Conservation (phyloP, 1,140 invertebrate genomes). For the Nixonia krombeini region DNA sequence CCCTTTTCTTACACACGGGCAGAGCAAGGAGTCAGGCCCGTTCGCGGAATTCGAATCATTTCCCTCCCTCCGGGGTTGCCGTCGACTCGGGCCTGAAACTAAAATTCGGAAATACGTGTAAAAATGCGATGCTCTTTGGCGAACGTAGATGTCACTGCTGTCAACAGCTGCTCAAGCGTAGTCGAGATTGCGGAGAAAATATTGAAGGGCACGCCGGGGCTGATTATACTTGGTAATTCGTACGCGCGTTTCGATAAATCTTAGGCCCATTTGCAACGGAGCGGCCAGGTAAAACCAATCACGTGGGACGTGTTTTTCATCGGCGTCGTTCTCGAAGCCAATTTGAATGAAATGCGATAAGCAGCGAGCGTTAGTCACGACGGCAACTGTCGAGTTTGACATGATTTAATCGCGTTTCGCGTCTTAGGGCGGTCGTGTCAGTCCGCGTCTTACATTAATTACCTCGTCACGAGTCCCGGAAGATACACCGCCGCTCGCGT, state of each 20-base stretch:
- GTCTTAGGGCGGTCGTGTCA: constrained; percentile 11
- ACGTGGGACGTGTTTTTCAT: not conserved
- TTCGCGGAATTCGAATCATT: constrained; percentile 52
- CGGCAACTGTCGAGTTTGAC: not conserved
- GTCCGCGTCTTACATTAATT: constrained; percentile 10
- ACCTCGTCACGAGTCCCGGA: too few relatives aligned
- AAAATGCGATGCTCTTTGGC: too few relatives aligned
- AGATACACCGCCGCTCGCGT: not conserved
- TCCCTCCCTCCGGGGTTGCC: constrained; percentile 5
- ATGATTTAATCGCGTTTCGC: constrained; percentile 16
- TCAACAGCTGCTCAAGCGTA: too few relatives aligned
- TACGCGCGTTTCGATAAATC: too few relatives aligned
- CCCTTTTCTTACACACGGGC: constrained; percentile 58
- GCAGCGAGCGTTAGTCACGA: constrained; percentile 17
- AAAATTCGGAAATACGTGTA: too few relatives aligned
- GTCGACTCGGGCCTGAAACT: not conserved
- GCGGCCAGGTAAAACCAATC: too few relatives aligned
- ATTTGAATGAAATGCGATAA: constrained; percentile 11
- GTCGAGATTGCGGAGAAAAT: too few relatives aligned
- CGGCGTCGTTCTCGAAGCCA: not conserved
- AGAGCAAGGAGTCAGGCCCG: constrained; percentile 70
- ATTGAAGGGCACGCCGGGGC: too few relatives aligned
- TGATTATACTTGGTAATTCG: too few relatives aligned
- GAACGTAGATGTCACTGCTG: too few relatives aligned
- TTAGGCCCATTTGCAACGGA: too few relatives aligned